Base-by-base conservation (phyloP, 2,797 vertebrate genomes). In the Kryptolebias ocellatus region DNA sequence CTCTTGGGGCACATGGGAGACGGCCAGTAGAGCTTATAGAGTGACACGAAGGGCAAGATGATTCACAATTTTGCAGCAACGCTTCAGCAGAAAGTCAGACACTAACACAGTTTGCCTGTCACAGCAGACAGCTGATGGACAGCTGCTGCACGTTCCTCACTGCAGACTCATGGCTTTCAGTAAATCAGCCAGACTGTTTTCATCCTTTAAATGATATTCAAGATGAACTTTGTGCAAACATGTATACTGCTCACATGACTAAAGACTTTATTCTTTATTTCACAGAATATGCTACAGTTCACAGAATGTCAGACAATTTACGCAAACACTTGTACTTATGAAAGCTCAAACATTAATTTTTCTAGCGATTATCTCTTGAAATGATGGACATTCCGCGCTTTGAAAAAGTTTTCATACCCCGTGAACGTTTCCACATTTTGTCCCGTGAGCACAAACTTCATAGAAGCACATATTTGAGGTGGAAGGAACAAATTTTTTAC, bases 81-180 rank as follows among this genome's bases (percentile, higher is more conserved):
- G 72, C 73, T 81, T 74, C 50, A 73, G 79, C 65, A 70, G 76
- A 76, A 72, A 72, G 57, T 74, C 71, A 63, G 67, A 77, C 73
- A 50, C 66, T 62, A 78, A 77, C 78, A 66, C 80, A 64, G 78
- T 53, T 67, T 65, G 72, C 76, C 82, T 83, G 83, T 85, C 84
- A 83, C 80, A 76, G 74, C 77, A 67, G 81, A 67, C 74, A 56
- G 72, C 71, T 86, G 80, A 88, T 61, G 72, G 90, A 83, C 79
- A 78, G 78, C 73, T 47, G 69, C 56, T 31, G 52, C 71, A 56
- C 53, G 31, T 3, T 67, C 63, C 42, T 74, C 79, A 12, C 52
- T 52, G 65, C 45, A 64, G 53, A 83, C 64, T 65, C 67, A 18
- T 7, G 53, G 62, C 64, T 64, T 67, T 75, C 58, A 53, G 53